Conservation (phyloP, 2,113 vertebrate genomes). For the Cephalopterus ornatus region DNA sequence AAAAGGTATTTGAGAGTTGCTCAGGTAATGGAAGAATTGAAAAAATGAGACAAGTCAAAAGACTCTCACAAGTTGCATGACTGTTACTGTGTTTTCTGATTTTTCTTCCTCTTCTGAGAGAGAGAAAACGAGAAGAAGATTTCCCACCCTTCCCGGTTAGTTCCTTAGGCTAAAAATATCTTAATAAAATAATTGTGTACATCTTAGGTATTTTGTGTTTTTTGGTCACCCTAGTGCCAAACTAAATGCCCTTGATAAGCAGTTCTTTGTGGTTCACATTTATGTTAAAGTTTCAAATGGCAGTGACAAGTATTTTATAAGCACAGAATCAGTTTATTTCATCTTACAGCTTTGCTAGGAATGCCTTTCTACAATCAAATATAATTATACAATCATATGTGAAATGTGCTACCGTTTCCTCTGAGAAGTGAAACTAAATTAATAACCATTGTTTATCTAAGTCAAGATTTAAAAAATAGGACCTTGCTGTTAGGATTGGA, state of each 20-base stretch:
- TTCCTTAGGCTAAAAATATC: not conserved
- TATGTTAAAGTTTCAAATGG: not conserved
- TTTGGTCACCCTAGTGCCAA: not conserved
- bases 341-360: not conserved
- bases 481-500: not conserved
- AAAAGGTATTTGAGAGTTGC: not conserved
- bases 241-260: not conserved
- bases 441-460: not conserved
- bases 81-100: not conserved
- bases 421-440: conserved; percentile 7
- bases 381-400: not conserved
- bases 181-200: not conserved
- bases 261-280: not conserved
- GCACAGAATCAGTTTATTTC: not conserved
- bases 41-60: not conserved
- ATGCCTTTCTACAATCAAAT: not conserved
- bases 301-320: not conserved
- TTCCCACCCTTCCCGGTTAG: not conserved
- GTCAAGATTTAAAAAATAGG: not conserved
- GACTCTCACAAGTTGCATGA: not conserved
- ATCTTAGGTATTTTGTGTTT: not conserved
- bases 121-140: not conserved
- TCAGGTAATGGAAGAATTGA: not conserved
- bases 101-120: not conserved
- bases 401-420: not conserved